These are phyloP conservation scores for Trachymyrmex cornetzi DNA, from an alignment of 1,140 invertebrate species.

Conservation along the genomic window DNA sequence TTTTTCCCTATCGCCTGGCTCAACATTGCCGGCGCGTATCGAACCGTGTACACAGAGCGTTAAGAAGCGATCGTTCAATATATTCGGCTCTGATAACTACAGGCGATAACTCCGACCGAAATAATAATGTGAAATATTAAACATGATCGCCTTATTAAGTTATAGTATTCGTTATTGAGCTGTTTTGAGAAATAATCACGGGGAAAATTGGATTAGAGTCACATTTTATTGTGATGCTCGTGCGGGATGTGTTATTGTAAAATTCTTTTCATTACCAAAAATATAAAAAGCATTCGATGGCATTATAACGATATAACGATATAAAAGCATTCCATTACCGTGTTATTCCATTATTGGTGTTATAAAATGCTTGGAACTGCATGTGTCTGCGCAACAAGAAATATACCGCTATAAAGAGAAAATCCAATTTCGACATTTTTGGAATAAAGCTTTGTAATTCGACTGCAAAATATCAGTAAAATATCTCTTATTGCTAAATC, in stretches of 20 bases:
- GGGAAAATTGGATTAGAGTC: conserved; percentile 9
- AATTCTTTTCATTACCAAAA: conserved; percentile 18
- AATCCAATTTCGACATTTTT: conserved; percentile 51
- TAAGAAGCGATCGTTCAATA: conserved; percentile 59
- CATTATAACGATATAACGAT: conserved; percentile 43
- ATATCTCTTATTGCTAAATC: neutral
- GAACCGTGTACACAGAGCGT: conserved; percentile 49
- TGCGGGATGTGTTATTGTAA: neutral
- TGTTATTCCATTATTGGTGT: conserved; percentile 32
- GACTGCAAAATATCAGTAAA: neutral
- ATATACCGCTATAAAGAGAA: neutral
- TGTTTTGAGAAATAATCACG: neutral
- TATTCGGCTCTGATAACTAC: conserved; percentile 39
- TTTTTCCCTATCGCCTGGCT: conserved; percentile 50
- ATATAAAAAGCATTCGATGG: neutral
- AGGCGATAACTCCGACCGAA: neutral
- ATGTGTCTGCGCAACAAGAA: conserved; percentile 11
- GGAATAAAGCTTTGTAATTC: conserved; percentile 34
- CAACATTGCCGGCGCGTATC: conserved; percentile 46
- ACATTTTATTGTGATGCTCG: neutral
- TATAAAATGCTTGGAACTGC: conserved; percentile 23
- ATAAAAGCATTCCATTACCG: conserved; percentile 48
- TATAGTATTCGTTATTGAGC: conserved; percentile 8
- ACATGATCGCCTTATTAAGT: conserved; percentile 43
- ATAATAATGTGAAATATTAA: conserved; percentile 47